These are phyloP conservation scores for Oriolus oriolus DNA, from an alignment of 2,113 vertebrate genomes.

Conservation along the genomic window DNA sequence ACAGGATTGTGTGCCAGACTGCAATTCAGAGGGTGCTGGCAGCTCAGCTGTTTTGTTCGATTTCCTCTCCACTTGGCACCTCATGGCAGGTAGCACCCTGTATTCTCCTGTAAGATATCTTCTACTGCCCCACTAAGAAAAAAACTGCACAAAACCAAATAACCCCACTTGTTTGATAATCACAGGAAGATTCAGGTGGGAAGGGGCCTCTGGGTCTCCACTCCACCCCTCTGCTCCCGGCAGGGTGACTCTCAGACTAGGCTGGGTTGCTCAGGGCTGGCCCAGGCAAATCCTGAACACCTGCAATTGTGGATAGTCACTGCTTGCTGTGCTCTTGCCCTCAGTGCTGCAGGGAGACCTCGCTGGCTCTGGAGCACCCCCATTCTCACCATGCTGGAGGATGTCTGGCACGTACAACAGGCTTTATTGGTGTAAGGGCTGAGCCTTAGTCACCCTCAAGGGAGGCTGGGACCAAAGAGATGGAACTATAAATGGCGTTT, in stretches of 20 bases:
- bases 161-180: not conserved
- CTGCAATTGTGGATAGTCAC: not conserved
- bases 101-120: not conserved
- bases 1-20: not conserved
- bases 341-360: not conserved
- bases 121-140: not conserved
- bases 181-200: not conserved
- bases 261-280: not conserved
- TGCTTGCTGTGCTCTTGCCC: not conserved
- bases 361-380: not conserved
- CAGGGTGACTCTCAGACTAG: not conserved
- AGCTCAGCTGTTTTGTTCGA: not conserved
- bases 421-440: not conserved
- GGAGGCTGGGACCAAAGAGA: not conserved
- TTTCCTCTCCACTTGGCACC: not conserved
- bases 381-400: rapidly evolving
- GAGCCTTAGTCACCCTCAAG: not conserved
- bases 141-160: not conserved
- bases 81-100: not conserved
- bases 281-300: not conserved
- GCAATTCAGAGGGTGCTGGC: not conserved
- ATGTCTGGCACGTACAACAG: not conserved
- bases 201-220: not conserved
- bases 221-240: not conserved
- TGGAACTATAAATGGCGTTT: not conserved